Evolutionary conservation across 2,113 vertebrate genomes (phyloP).

Genomic region (Melanerpes aurifrons): DNA sequence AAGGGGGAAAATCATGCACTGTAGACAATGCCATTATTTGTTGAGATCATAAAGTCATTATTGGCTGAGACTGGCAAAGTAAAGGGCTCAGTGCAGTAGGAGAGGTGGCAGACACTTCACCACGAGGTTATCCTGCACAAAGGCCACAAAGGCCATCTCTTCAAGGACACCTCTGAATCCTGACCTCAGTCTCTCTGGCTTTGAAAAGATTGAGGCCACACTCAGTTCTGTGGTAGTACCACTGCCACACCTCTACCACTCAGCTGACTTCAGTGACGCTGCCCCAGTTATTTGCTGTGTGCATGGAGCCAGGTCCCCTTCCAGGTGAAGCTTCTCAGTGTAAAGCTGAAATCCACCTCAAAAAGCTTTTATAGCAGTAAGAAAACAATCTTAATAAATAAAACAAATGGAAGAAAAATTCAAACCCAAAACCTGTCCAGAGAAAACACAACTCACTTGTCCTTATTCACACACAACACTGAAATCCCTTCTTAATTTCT

Average conservation of each 20-base stretch:
- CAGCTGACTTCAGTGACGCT: rapidly evolving
- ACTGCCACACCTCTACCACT: rapidly evolving
- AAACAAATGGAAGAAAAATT: background rate
- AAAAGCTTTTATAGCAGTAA: background rate
- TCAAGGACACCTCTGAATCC: background rate
- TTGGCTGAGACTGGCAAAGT: background rate
- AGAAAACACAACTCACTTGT: background rate
- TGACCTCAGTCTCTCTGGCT: background rate
- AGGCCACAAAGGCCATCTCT: background rate
- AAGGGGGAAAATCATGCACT: background rate
- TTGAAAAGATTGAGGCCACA: background rate
- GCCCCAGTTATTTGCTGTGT: background rate
- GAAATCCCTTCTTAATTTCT: background rate
- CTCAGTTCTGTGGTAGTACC: background rate
- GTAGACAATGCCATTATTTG: background rate
- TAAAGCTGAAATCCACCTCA: background rate
- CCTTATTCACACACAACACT: background rate
- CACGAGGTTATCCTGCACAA: background rate
- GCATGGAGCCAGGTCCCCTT: background rate
- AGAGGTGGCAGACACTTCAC: background rate
- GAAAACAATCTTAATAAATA: background rate
- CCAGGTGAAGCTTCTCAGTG: background rate
- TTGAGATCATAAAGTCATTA: background rate
- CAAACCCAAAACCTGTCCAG: background rate
- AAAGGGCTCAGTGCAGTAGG: background rate